phyloP scores from a whole-genome alignment of 2,888 invertebrate genomes.

The Zaprionus obscuricornis region DNA sequence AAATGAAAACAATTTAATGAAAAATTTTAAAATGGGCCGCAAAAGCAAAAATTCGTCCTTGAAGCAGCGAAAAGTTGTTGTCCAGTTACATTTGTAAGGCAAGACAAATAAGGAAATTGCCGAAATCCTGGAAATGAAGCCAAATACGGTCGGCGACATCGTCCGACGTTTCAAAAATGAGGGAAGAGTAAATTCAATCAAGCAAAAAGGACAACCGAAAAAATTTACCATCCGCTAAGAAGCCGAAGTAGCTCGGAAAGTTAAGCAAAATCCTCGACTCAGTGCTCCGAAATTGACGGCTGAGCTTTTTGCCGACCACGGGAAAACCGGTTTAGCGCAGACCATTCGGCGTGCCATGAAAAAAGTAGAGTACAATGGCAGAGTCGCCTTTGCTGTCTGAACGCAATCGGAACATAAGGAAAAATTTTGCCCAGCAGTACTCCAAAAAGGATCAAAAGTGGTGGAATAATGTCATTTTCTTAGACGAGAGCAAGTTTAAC shows the following conservation, averaged over 20 bases:
- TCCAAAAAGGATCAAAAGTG: conserved; percentile 33
- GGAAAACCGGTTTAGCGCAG: conserved; percentile 17
- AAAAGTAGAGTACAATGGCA: conserved; percentile 24
- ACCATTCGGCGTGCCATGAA: conserved; percentile 22
- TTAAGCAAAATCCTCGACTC: conserved; percentile 11
- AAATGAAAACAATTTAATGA: neutral
- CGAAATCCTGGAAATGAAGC: conserved; percentile 7
- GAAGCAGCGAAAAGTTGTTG: conserved; percentile 13
- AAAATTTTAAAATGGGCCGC: conserved; percentile 1
- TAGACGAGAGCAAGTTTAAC: conserved; percentile 57
- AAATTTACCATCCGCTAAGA: conserved; percentile 12
- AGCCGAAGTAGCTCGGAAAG: conserved; percentile 2
- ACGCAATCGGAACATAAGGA: conserved; percentile 23
- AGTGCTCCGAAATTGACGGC: conserved; percentile 7
- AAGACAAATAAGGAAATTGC: conserved; percentile 11
- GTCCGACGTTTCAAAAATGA: conserved; percentile 15
- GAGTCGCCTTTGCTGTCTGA: conserved; percentile 27
- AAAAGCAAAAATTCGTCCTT: conserved; percentile 14
- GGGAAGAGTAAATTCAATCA: conserved; percentile 6
- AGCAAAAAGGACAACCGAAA: conserved; percentile 15
- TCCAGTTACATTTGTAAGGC: conserved; percentile 1
- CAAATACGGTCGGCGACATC: conserved; percentile 18
- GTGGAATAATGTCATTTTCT: conserved; percentile 65
- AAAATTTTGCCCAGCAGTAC: conserved; percentile 36
- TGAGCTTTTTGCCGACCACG: conserved; percentile 11